A percentile compares a stretch with the other conserved stretches of the same genome.
Evolutionary conservation across 2,113 vertebrate genomes (phyloP).

Genomic region (Polypterus bichir): DNA sequence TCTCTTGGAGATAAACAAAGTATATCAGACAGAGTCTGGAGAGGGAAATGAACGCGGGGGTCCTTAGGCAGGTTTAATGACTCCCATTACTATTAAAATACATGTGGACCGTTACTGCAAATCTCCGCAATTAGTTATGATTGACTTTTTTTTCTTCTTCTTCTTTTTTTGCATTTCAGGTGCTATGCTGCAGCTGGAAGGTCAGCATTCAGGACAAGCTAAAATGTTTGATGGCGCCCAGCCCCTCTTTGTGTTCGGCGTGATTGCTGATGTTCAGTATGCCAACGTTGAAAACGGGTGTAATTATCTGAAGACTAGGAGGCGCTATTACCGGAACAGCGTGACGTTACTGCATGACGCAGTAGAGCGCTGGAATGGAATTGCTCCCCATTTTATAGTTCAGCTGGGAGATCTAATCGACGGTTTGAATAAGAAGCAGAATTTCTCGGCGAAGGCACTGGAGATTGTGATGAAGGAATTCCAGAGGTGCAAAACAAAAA

Average conservation of each 20-base stretch:
- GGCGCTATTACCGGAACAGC: conserved; percentile 69
- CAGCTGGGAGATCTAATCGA: conserved; percentile 90
- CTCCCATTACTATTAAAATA: too few relatives aligned
- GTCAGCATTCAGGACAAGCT: neutral
- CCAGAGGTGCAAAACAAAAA: conserved; percentile 33
- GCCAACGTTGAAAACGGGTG: conserved; percentile 71
- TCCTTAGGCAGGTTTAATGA: too few relatives aligned
- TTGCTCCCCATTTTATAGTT: conserved; percentile 54
- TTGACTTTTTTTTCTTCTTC: neutral
- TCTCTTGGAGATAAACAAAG: too few relatives aligned
- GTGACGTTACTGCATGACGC: conserved; percentile 53
- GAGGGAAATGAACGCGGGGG: too few relatives aligned
- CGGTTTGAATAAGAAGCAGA: conserved; percentile 55
- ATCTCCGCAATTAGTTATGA: neutral
- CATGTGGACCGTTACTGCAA: too few relatives aligned
- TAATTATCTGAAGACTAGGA: conserved; percentile 44
- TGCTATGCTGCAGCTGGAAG: neutral
- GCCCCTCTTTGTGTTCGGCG: conserved; percentile 64
- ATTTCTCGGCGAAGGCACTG: conserved; percentile 50
- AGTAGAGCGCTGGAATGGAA: conserved; percentile 43
- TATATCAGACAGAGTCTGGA: too few relatives aligned
- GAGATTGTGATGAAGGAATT: conserved; percentile 51
- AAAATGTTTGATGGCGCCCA: conserved; percentile 38
- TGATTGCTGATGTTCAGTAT: conserved; percentile 81
- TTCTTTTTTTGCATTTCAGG: neutral